Evolutionary conservation across 1,140 invertebrate genomes (phyloP), one percentile per base, ranked within the genome.

Genomic region (Teleogryllus occipitalis): DNA sequence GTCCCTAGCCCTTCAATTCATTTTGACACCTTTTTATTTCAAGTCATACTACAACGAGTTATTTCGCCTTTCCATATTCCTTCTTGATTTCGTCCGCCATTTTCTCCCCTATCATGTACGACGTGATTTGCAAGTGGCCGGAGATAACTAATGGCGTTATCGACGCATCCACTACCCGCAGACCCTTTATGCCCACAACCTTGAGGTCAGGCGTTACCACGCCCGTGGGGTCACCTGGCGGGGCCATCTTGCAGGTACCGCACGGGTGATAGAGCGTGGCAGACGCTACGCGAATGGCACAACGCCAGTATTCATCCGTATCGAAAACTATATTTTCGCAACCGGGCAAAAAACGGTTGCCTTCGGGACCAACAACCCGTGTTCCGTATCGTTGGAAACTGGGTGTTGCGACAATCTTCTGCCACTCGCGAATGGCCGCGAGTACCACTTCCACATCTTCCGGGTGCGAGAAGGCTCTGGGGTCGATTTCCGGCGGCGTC

Each of bases 211-310:
- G 80, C 48, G 75, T 75, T 7, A 81, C 80, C 18, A 81, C 78
- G 7, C 78, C 74, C 7, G 74, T 39, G 10, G 27, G 21, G 49
- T 81, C 82, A 10, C 47, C 54, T 74, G 76, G 39, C 7, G 82
- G 81, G 8, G 81, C 82, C 81, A 82, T 82, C 74, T 82, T 82
- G 75, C 82, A 82, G 1, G 82, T 82, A 0, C 92, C 93, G 14
- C 75, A 94, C 86, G 96, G 95, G 83, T 96, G 81, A 7, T 65
- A 65, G 14, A 82, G 81, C 14, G 83, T 82, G 10, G 81, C 79
- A 8, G 82, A 83, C 77, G 82, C 82, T 18, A 81, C 80, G 77
- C 84, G 81, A 6, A 83, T 82, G 18, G 83, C 81, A 81, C 86
- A 87, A 72, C 82, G 80, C 82, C 86, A 84, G 77, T 87, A 87